phyloP scores from a whole-genome alignment of 2,888 invertebrate species.

The Colletes collaris region DNA sequence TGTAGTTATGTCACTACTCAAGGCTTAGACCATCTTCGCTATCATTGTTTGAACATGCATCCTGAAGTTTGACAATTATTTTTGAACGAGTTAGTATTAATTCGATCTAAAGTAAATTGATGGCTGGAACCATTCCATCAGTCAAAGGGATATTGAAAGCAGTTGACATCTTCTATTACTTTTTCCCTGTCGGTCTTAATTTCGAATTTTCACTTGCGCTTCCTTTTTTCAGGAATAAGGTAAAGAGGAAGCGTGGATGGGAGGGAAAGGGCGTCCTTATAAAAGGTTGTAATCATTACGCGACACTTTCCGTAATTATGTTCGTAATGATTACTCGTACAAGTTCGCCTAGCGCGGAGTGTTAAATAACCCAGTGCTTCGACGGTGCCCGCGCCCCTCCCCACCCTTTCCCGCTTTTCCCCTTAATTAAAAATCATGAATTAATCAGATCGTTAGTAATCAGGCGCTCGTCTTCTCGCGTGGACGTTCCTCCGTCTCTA shows the following conservation, averaged over 20 bases:
- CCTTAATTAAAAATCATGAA: slow-evolving; percentile 71
- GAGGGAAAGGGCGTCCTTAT: slow-evolving; percentile 47
- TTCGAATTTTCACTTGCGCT: slow-evolving; percentile 1
- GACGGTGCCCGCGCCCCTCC: slow-evolving; percentile 4
- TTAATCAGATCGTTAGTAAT: slow-evolving; percentile 74
- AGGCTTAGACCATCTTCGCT: too few relatives aligned
- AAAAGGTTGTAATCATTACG: slow-evolving; percentile 65
- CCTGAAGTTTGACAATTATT: too few relatives aligned
- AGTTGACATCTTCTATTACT: not conserved
- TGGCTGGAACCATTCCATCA: too few relatives aligned
- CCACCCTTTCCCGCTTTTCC: not conserved
- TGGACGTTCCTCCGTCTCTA: slow-evolving; percentile 67
- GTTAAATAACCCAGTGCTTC: slow-evolving; percentile 63
- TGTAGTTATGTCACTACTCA: too few relatives aligned
- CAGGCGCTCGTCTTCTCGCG: slow-evolving; percentile 72
- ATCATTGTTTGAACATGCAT: too few relatives aligned
- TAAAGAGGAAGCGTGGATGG: slow-evolving; percentile 42
- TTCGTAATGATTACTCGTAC: slow-evolving; percentile 56
- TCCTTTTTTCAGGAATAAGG: slow-evolving; percentile 47
- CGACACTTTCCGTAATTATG: slow-evolving; percentile 54
- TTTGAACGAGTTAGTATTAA: too few relatives aligned
- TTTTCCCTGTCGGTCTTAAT: slow-evolving; percentile 24
- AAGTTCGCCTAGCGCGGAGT: slow-evolving; percentile 42
- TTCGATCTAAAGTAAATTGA: too few relatives aligned
- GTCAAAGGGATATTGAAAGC: too few relatives aligned